These are phyloP conservation scores for Nycteola revayana DNA, from an alignment of 2,888 invertebrate species.

Conservation along the genomic window DNA sequence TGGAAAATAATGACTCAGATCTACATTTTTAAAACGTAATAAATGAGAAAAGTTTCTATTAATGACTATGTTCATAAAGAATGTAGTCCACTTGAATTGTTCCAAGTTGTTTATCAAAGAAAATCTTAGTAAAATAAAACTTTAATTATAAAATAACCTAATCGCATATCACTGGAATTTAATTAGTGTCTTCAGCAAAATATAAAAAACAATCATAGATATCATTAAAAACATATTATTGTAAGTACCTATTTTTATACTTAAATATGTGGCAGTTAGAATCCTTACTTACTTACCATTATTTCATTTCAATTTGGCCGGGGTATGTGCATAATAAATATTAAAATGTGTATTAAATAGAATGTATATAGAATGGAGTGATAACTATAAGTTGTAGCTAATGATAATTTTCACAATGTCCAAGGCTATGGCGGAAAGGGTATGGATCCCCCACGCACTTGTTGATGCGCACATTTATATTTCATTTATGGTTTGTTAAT, in stretches of 20 bases:
- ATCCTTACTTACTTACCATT: neutral
- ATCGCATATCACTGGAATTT: constrained; percentile 17
- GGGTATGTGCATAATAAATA: constrained; percentile 42
- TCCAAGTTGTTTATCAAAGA: no score
- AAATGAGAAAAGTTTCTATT: no score
- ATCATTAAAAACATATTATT: neutral
- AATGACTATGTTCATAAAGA: no score
- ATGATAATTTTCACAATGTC: constrained; percentile 81
- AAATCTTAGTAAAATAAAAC: no score
- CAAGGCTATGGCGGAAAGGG: constrained; percentile 74
- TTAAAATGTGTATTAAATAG: constrained; percentile 9
- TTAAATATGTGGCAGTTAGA: neutral
- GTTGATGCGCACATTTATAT: constrained; percentile 61
- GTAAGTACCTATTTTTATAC: constrained; percentile 8
- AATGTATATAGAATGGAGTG: constrained; percentile 7
- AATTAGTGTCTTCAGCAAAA: constrained; percentile 6
- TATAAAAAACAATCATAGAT: neutral
- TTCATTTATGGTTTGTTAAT: no score
- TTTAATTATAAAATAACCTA: no score
- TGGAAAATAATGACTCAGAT: constrained; percentile 7
- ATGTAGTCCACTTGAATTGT: no score
- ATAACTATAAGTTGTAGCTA: constrained; percentile 20
- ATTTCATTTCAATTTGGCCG: constrained; percentile 28
- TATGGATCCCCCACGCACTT: constrained; percentile 71
- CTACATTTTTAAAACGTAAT: constrained; percentile 3